These are phyloP conservation scores for Heliconius ethilla DNA, from an alignment of 2,888 invertebrate genomes.

Conservation along the genomic window DNA sequence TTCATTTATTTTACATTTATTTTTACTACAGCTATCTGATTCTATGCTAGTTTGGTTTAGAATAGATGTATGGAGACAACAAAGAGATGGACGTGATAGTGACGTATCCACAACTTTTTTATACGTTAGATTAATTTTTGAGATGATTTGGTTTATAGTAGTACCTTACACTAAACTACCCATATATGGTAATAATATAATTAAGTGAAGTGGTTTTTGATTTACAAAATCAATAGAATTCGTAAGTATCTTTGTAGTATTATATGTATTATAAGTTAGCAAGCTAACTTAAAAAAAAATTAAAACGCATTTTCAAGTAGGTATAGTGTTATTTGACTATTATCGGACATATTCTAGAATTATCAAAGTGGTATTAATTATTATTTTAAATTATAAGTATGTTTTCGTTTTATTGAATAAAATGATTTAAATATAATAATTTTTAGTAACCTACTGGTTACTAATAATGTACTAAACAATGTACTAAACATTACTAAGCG, in stretches of 20 bases:
- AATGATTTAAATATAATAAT: too few relatives aligned
- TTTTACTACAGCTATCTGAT: constrained; percentile 36
- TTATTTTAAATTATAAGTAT: too few relatives aligned
- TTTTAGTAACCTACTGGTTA: too few relatives aligned
- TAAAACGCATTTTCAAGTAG: too few relatives aligned
- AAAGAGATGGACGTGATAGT: neutral
- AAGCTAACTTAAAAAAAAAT: too few relatives aligned
- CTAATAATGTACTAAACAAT: too few relatives aligned
- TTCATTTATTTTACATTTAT: constrained; percentile 35
- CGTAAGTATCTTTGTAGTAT: neutral
- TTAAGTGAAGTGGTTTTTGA: neutral
- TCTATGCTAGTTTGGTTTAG: constrained; percentile 23
- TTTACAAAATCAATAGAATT: neutral
- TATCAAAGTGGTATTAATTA: too few relatives aligned
- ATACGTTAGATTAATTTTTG: constrained; percentile 27
- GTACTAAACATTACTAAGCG: too few relatives aligned
- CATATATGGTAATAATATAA: neutral
- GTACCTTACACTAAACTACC: constrained; percentile 23
- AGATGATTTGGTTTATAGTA: constrained; percentile 27
- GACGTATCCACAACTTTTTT: constrained; percentile 3
- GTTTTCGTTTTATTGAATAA: too few relatives aligned
- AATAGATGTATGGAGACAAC: constrained; percentile 2
- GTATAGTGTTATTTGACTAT: too few relatives aligned
- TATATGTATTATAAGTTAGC: neutral
- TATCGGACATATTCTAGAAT: too few relatives aligned